Conservation (phyloP, 2,797 vertebrate genomes). For the Notolepis coatsorum region DNA sequence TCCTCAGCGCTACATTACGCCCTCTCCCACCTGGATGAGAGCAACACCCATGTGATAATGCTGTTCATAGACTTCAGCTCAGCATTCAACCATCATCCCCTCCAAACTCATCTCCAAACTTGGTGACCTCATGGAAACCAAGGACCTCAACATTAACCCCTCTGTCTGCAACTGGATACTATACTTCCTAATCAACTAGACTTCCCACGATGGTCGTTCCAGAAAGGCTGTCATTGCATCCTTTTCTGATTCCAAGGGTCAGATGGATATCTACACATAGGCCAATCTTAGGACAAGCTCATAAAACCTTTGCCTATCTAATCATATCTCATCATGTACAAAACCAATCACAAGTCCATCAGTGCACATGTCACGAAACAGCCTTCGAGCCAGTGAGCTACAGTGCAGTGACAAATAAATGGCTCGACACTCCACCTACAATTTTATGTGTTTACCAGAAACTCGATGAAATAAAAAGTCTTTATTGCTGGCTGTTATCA, state of each 20-base stretch:
- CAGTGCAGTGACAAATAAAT: conserved; percentile 6
- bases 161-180: too few species aligned
- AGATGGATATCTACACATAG: conserved; percentile 35
- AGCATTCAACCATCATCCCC: too few species aligned
- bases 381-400: not conserved
- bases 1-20: too few species aligned
- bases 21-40: too few species aligned
- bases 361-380: not conserved
- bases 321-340: conserved; percentile 47
- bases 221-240: conserved; percentile 25
- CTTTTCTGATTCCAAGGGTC: conserved; percentile 49
- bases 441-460: not conserved
- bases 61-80: too few species aligned
- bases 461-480: not conserved
- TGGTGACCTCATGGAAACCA: not conserved
- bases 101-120: not conserved
- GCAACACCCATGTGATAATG: too few species aligned
- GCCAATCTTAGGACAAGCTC: conserved; percentile 42
- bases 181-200: too few species aligned
- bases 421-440: not conserved
- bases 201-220: too few species aligned
- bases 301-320: conserved; percentile 50
- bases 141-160: too few species aligned
- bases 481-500: conserved; percentile 32
- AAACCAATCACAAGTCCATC: conserved; percentile 19